phyloP scores from a whole-genome alignment of 2,888 invertebrate genomes.

The Agrilus mali region DNA sequence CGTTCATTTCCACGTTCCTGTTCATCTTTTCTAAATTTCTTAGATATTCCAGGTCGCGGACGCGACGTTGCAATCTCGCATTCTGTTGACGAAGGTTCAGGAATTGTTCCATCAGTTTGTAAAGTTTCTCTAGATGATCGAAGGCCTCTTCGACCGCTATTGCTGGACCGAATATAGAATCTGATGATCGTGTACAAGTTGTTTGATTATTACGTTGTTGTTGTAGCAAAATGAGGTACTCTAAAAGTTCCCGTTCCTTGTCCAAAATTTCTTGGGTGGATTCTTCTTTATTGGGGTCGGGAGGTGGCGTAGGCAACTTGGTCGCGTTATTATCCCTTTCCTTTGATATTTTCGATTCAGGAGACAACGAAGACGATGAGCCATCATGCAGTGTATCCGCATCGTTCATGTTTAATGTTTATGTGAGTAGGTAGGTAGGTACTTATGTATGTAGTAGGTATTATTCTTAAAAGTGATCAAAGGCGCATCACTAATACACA shows the following conservation, averaged over 20 bases:
- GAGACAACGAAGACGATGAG: background rate
- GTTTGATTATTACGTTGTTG: slow-evolving; percentile 16
- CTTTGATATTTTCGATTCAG: slow-evolving; percentile 5
- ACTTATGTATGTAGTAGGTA: too few relatives aligned
- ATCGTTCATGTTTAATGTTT: too few relatives aligned
- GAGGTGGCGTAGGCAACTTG: slow-evolving; percentile 35
- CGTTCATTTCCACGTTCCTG: slow-evolving; percentile 31
- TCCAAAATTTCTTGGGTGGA: slow-evolving; percentile 12
- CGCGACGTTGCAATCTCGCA: slow-evolving; percentile 48
- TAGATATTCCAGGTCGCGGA: slow-evolving; percentile 60
- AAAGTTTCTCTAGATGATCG: slow-evolving; percentile 68
- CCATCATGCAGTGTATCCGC: too few relatives aligned
- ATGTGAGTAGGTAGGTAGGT: too few relatives aligned
- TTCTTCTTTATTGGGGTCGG: slow-evolving; percentile 26
- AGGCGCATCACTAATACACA: too few relatives aligned
- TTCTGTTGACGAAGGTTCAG: slow-evolving; percentile 61
- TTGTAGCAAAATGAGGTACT: slow-evolving; percentile 34
- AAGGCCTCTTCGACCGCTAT: slow-evolving; percentile 52
- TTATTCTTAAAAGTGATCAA: too few relatives aligned
- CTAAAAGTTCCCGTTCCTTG: slow-evolving; percentile 34
- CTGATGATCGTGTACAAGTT: slow-evolving; percentile 36
- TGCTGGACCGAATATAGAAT: slow-evolving; percentile 41
- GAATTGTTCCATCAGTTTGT: slow-evolving; percentile 65
- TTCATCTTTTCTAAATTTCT: slow-evolving; percentile 51
- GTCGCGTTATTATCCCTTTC: slow-evolving; percentile 19